Evolutionary conservation across 1,140 invertebrate genomes (phyloP), one percentile per base, ranked within the genome.

Genomic region (Plectus sambesii): DNA sequence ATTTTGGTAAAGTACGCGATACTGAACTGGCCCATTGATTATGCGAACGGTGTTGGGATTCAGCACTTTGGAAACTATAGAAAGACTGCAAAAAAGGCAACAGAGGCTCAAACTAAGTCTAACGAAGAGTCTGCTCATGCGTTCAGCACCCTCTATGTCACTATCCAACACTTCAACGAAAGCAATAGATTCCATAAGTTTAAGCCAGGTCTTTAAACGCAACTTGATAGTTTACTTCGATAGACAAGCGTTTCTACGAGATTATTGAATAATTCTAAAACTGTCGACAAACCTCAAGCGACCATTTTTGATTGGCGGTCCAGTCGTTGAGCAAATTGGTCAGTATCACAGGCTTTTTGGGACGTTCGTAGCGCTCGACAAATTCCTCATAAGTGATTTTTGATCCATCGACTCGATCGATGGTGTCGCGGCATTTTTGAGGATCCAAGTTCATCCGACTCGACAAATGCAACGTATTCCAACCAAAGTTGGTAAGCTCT

Each of bases 261-360:
- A 12, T 33, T 12, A 33, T 33, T 17, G 12, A 12, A 12, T 12
- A 33, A 33, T 33, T n/a, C n/a, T n/a, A n/a, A 33, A 33, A 33
- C 17, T 12, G 17, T 33, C 12, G 12, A 33, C 17, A 33, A n/a
- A n/a, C 56, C 5, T 58, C 51, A 42, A 58, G 20, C 20, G 41
- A 46, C 58, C 58, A 59, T 51, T 59, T 58, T n/a, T 59, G 27
- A 1, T 15, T 30, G 1, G 58, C 58, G 24, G 29, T 20, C 58
- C 58, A 59, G 19, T 45, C 22, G 15, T 54, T 45, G 20, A 48
- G 50, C 3, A 51, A 20, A 8, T 42, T 38, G 15, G 43, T 41
- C 8, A 59, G n/a, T 24, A 59, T 51, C 6, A 35, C 33, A 0
- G 58, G 58, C 24, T 39, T 39, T 19, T 44, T 17, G 1, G 55